phyloP scores from a whole-genome alignment of 2,888 invertebrate genomes.

The Nebria brevicollis region DNA sequence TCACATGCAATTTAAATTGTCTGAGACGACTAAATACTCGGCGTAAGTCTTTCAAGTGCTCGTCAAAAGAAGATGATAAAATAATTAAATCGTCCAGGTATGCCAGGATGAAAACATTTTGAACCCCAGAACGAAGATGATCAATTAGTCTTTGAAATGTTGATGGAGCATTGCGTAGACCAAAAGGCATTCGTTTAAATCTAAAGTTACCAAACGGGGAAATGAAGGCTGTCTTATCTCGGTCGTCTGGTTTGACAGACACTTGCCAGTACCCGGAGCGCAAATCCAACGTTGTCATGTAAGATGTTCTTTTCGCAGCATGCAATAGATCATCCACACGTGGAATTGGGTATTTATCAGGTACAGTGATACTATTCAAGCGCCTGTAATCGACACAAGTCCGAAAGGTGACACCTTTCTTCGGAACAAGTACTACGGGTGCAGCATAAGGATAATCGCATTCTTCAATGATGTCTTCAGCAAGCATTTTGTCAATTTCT shows the following conservation, averaged over 20 bases:
- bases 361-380: constrained; percentile 19
- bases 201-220: background rate
- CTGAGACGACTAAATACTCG: background rate
- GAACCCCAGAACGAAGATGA: constrained; percentile 1
- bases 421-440: constrained; percentile 9
- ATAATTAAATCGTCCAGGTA: constrained; percentile 24
- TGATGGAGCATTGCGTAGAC: constrained; percentile 3
- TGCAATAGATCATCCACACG: constrained; percentile 25
- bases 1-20: constrained; percentile 11
- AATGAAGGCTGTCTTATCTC: constrained; percentile 23
- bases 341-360: constrained; percentile 21
- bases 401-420: constrained; percentile 2
- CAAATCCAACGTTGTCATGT: constrained; percentile 16
- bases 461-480: constrained; percentile 9
- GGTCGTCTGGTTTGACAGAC: background rate
- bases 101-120: background rate
- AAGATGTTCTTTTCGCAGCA: constrained; percentile 5
- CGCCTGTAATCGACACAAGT: constrained; percentile 16
- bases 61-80: constrained; percentile 25
- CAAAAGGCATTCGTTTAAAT: constrained; percentile 25
- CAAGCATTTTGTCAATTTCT: constrained; percentile 2
- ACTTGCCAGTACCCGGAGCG: constrained; percentile 22
- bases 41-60: constrained; percentile 27
- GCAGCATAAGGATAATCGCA: constrained; percentile 27
- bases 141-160: constrained; percentile 24